Conservation (phyloP, 53 echinoderm and acorn worm genomes). For the Hippasteria phrygiana region DNA sequence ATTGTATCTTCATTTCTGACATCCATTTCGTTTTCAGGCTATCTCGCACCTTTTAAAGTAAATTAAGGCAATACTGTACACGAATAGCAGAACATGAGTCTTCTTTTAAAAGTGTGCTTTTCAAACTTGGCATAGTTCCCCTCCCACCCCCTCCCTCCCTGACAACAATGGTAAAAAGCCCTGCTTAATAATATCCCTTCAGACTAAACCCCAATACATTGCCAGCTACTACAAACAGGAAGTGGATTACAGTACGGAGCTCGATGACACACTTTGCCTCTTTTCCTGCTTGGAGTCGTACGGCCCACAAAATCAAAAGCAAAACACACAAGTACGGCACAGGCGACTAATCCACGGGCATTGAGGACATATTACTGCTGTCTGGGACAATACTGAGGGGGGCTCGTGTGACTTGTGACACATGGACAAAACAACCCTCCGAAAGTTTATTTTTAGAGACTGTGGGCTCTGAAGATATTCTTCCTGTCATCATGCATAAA, state of each 20-base stretch:
- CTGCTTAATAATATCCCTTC: neutral
- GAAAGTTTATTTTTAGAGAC: no score
- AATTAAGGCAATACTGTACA: no score
- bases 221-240: slow-evolving; percentile 1
- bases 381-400: neutral
- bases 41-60: no score
- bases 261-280: slow-evolving; percentile 34
- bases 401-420: no score
- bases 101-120: no score
- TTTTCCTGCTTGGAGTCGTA: slow-evolving; percentile 28
- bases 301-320: neutral
- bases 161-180: neutral
- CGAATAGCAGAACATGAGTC: no score
- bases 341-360: neutral
- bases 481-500: no score
- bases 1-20: no score
- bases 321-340: neutral
- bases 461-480: no score
- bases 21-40: no score
- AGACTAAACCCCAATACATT: neutral
- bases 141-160: neutral
- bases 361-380: neutral
- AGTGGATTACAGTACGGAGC: slow-evolving; percentile 11
- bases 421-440: no score
- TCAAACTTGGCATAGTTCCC: no score